Percentiles rank a stretch among this genome's conserved stretches.
phyloP scores from a whole-genome alignment of 2,113 vertebrate species.

The Chitala chitala region DNA sequence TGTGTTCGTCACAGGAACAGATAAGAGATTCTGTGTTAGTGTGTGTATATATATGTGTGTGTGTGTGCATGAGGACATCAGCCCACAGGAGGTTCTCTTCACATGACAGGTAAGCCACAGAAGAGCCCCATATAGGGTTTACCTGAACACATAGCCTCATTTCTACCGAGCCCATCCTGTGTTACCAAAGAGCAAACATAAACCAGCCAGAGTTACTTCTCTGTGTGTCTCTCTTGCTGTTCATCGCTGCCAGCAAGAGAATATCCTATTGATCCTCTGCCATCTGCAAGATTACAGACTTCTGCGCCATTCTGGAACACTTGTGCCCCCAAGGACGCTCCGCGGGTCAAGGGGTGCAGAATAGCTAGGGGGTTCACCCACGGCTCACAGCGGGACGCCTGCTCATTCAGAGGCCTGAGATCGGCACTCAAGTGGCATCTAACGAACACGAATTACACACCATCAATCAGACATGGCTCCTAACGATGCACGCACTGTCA shows the following conservation, averaged over 20 bases:
- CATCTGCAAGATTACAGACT: slow-evolving; percentile 70
- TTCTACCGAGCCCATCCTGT: too few species aligned
- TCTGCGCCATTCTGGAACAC: slow-evolving; percentile 49
- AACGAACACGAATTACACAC: slow-evolving; percentile 62
- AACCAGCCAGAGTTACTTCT: too few species aligned
- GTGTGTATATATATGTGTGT: too few species aligned
- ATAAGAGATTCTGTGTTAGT: too few species aligned
- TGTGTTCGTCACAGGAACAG: too few species aligned
- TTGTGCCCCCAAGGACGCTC: slow-evolving; percentile 58
- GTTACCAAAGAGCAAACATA: too few species aligned
- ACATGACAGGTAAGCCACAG: too few species aligned
- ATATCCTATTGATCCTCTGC: slow-evolving; percentile 62
- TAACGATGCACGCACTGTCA: slow-evolving; percentile 59
- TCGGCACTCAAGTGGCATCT: slow-evolving; percentile 54
- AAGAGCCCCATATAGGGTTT: too few species aligned
- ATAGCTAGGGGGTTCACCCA: slow-evolving; percentile 56
- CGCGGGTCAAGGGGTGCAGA: slow-evolving; percentile 57
- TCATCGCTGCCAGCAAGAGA: slow-evolving; percentile 50
- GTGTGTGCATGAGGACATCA: too few species aligned
- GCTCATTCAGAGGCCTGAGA: slow-evolving; percentile 44
- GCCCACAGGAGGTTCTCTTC: too few species aligned
- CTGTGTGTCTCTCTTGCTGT: too few species aligned
- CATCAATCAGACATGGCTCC: slow-evolving; percentile 52
- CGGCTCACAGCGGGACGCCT: slow-evolving; percentile 58
- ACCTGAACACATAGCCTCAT: too few species aligned